Evolutionary conservation across 2,797 vertebrate genomes (phyloP), one percentile per base, ranked within the genome.

Genomic region (Neostethus bicornis): DNA sequence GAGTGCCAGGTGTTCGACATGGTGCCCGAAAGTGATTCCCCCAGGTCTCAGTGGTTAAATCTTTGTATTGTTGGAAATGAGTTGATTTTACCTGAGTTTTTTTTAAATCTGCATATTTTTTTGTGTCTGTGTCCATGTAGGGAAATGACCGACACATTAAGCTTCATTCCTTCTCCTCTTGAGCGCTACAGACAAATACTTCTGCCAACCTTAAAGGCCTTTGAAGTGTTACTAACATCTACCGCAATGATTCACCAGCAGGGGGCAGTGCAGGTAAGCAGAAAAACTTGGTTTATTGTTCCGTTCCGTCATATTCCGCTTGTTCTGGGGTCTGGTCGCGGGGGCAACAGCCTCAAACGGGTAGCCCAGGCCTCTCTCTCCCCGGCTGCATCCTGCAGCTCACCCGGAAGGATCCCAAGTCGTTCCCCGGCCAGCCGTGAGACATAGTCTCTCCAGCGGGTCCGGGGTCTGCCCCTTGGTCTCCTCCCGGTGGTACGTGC

Each of bases 1-100:
- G 95, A 99, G 73, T 98, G 95, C 65, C 95, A 97, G 54, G 96
- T 99, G 57, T 98, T 95, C 48, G 96, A 97, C 86, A 97, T 97
- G 96, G 82, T 97, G 2, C 97, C 97, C 0, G 96, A 99, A 79
- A 93, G 89, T 8, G 94, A 96, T 45, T 85, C 93, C 0, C 94
- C 95, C 68, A 92, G 96, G 97, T 98, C 6, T 5, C 26, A 44
- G 0, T 21, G 2, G 1, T 20, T 11, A n/a, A 16, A 13, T 26
- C 1, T 32, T 57, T 16, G 50, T 31, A 11, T 31, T 31, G 4
- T 23, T 24, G 21, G 23, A 26, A 4, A 14, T 29, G 4, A 3
- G 11, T 24, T 1, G 24, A 2, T 12, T 37, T 32, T 47, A 16
- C 4, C 51, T 24, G 7, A 8, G 39, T 17, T 39, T 19, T 5